These are phyloP conservation scores for Pocota personata DNA, from an alignment of 2,888 invertebrate genomes.

Conservation along the genomic window DNA sequence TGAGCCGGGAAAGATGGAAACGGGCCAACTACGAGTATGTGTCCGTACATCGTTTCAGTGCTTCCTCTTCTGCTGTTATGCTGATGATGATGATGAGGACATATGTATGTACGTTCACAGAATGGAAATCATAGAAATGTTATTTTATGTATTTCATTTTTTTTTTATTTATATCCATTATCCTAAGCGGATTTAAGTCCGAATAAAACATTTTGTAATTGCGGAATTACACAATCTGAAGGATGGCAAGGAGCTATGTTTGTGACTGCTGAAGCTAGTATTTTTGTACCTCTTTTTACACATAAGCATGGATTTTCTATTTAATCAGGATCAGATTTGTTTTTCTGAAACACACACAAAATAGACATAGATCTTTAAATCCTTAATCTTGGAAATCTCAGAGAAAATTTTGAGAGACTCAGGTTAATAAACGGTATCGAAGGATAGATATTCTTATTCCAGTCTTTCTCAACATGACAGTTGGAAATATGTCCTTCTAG, in stretches of 20 bases:
- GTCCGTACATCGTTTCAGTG: not conserved
- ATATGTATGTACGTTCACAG: not conserved
- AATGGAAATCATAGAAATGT: constrained; percentile 8
- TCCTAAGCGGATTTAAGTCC: constrained; percentile 4
- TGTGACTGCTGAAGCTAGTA: not conserved
- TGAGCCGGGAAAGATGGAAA: not conserved
- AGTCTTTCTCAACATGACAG: no score
- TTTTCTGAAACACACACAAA: no score
- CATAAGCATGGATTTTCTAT: not conserved
- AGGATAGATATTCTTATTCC: no score
- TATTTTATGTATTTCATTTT: not conserved
- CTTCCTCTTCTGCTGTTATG: not conserved
- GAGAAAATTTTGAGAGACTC: no score
- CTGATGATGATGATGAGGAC: not conserved
- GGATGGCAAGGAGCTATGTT: not conserved
- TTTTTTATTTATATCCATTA: not conserved
- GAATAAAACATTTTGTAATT: constrained; percentile 20
- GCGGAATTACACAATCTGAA: not conserved
- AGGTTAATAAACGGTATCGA: no score
- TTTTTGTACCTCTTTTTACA: not conserved
- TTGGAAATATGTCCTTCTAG: no score
- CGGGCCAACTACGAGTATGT: constrained; percentile 30
- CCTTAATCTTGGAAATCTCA: no score
- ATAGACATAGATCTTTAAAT: no score
- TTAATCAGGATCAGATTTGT: not conserved